Conservation (phyloP, 2,888 invertebrate genomes). For the Arge pagana region DNA sequence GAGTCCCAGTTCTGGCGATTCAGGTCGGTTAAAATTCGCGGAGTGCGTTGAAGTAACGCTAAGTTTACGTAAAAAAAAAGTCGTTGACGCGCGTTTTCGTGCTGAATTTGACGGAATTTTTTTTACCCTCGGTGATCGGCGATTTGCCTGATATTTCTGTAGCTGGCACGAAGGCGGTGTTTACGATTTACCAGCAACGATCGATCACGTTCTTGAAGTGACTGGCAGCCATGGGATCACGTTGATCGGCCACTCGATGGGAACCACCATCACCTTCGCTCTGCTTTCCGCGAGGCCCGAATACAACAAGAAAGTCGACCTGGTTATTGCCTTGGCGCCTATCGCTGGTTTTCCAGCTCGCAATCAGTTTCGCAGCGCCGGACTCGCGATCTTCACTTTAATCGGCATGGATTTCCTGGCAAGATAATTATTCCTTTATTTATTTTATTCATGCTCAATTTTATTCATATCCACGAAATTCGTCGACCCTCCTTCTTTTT, state of each 20-base stretch:
- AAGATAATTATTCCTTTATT: no score
- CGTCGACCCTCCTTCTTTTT: background rate
- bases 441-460: conserved; percentile 13
- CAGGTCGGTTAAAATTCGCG: conserved; percentile 30
- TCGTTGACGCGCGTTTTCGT: no score
- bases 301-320: conserved; percentile 45
- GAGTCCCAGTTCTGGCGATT: conserved; percentile 39
- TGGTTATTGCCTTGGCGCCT: conserved; percentile 43
- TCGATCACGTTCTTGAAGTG: conserved; percentile 39
- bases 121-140: no score
- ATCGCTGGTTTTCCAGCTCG: conserved; percentile 43
- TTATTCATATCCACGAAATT: background rate
- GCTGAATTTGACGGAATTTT: no score
- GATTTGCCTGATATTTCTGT: no score
- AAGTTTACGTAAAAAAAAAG: no score
- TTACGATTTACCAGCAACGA: conserved; percentile 41
- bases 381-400: no score
- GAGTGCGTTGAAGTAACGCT: no score
- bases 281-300: conserved; percentile 44
- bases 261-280: conserved; percentile 40
- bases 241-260: conserved; percentile 47
- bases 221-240: conserved; percentile 39
- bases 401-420: no score
- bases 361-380: conserved; percentile 10
- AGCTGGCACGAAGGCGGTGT: conserved; percentile 48